Base-by-base conservation (phyloP, 2,888 invertebrate genomes). In the Philopedon plagiatum region DNA sequence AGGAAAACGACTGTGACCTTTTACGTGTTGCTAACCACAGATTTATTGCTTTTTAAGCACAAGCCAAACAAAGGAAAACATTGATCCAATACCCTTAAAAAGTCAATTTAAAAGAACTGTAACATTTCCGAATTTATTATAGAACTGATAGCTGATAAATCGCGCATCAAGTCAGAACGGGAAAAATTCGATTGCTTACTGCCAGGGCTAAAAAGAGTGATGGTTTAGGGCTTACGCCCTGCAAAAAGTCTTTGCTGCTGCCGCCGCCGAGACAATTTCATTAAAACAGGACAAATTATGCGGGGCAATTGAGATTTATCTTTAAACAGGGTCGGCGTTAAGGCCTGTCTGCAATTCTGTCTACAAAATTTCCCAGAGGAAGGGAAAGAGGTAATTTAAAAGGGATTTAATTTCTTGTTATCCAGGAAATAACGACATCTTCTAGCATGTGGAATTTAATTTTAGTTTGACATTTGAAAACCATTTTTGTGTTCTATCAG, bases 201-300 rank as follows among this genome's bases (percentile, higher is more conserved):
- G 66, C 66, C 71, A 57, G 54, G 54, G 64, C 61, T 44, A 61
- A 66, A 60, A 66, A 71, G 71, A 71, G 62, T 62, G 66, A 71
- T 71, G 71, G 66, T 71, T 65, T 51, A 26, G 29, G 32, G 60
- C 60, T 63, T 58, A 46, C 57, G 49, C 63, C 39, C 34, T 39
- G 46, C 56, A 57, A 64, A 70, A 69, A 69, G 44, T 56, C 37
- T 37, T 56, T 41, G 67, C 60, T 29, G n/a, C 60, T 29, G 57
- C 21, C 56, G 56, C 44, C 56, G 56, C 57, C 63, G 60, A 37
- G 73, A 73, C 73, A 61, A 64, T 73, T 73, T 73, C 68, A 73
- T 73, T 73, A 73, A 73, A 73, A 73, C 68, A 56, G 63, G 63
- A 73, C 68, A 73, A 68, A 73, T 73, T 73, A 73, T 69, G 65